These are phyloP conservation scores for Ceyx margarethae DNA, from an alignment of 2,113 vertebrate species.

Conservation along the genomic window DNA sequence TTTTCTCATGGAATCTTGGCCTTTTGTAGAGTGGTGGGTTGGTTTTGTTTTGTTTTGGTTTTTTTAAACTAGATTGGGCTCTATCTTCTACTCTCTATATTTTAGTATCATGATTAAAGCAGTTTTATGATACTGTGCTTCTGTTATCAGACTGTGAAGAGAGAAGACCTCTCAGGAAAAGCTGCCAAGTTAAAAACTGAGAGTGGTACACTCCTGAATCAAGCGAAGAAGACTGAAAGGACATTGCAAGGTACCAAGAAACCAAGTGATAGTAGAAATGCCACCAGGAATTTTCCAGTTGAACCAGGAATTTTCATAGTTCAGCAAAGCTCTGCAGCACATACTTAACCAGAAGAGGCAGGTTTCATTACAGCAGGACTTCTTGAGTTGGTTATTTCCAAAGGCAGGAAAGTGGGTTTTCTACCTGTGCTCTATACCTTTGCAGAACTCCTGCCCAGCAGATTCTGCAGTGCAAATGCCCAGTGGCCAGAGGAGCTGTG, in stretches of 20 bases:
- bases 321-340: not conserved
- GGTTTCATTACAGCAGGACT: not conserved
- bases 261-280: not conserved
- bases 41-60: no score
- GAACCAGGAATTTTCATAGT: not conserved
- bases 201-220: slow-evolving; percentile 69
- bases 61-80: not conserved
- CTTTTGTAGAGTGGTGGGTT: not conserved
- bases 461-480: not conserved
- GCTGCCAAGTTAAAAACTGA: slow-evolving; percentile 78
- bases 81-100: not conserved
- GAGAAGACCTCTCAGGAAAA: slow-evolving; percentile 79
- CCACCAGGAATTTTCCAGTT: not conserved
- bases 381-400: not conserved
- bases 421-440: not conserved
- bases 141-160: slow-evolving; percentile 80
- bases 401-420: not conserved
- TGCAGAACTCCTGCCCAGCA: not conserved
- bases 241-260: slow-evolving; percentile 76
- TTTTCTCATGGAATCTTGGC: not conserved
- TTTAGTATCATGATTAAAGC: not conserved
- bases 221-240: slow-evolving; percentile 70
- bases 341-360: not conserved
- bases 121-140: not conserved
- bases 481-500: not conserved